These are phyloP conservation scores for Hestina assimilis DNA, from an alignment of 1,140 invertebrate genomes.

Conservation along the genomic window DNA sequence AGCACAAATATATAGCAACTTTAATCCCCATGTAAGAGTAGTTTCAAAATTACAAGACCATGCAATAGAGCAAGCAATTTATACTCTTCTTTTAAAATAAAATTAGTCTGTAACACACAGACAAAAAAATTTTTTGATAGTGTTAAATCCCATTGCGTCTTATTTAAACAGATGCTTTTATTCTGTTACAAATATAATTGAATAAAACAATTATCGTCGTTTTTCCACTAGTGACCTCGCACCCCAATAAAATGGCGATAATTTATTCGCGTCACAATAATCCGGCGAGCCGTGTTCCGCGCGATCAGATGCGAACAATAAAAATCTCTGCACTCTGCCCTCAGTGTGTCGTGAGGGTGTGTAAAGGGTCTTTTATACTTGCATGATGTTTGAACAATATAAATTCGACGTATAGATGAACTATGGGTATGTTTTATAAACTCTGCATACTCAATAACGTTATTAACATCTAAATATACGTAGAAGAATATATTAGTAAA, in stretches of 20 bases:
- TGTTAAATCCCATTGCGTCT: constrained; percentile 8
- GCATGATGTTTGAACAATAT: too few relatives aligned
- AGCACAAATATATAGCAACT: too few relatives aligned
- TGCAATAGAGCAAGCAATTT: neutral
- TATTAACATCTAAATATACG: too few relatives aligned
- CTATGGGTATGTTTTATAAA: too few relatives aligned
- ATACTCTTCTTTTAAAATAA: neutral
- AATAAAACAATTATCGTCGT: constrained; percentile 26
- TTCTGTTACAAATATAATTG: constrained; percentile 25
- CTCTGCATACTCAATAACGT: too few relatives aligned
- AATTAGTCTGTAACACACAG: too few relatives aligned
- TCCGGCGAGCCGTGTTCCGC: constrained; percentile 51
- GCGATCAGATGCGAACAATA: constrained; percentile 61
- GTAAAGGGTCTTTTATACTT: constrained; percentile 14
- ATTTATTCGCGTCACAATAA: constrained; percentile 63
- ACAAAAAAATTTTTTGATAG: neutral
- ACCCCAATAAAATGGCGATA: constrained; percentile 58
- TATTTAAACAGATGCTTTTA: constrained; percentile 27
- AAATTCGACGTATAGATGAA: too few relatives aligned
- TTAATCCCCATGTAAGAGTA: too few relatives aligned
- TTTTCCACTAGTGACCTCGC: constrained; percentile 21
- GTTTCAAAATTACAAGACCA: too few relatives aligned
- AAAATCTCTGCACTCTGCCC: constrained; percentile 58
- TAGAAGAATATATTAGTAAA: too few relatives aligned
- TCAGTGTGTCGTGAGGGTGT: constrained; percentile 25